Evolutionary conservation across 2,888 invertebrate genomes (phyloP).

Genomic region (Athalia rosae): DNA sequence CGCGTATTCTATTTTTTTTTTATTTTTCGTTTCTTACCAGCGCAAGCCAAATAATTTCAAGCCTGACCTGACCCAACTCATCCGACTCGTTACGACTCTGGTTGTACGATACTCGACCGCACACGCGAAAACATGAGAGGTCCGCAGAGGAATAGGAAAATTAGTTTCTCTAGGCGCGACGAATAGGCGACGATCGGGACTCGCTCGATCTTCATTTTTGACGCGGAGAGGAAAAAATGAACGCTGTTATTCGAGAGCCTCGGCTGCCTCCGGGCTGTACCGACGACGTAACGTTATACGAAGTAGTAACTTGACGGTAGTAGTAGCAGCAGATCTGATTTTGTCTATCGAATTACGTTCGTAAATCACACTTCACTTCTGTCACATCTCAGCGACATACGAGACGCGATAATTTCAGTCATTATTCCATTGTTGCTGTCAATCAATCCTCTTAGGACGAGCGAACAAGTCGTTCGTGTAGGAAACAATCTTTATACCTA

Average conservation of each 20-base stretch:
- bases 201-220: too few species aligned
- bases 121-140: too few species aligned
- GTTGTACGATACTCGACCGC: too few species aligned
- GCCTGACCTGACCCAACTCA: too few species aligned
- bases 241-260: not conserved
- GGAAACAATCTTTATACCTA: constrained; percentile 5
- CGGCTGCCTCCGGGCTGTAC: constrained; percentile 1
- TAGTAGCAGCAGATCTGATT: constrained; percentile 12
- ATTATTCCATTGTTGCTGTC: constrained; percentile 40
- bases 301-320: constrained; percentile 4
- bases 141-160: too few species aligned
- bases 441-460: constrained; percentile 28
- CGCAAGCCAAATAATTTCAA: not conserved
- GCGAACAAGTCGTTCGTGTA: constrained; percentile 5
- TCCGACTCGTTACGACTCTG: too few species aligned
- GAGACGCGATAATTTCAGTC: constrained; percentile 1
- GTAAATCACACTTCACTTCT: not conserved
- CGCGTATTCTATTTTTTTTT: not conserved
- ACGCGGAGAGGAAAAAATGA: not conserved
- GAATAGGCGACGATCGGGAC: too few species aligned
- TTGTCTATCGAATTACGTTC: constrained; percentile 18
- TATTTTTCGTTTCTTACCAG: constrained; percentile 5
- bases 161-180: too few species aligned
- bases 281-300: not conserved
- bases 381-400: not conserved